Conservation (phyloP, 1,140 invertebrate species). For the Bombus sylvicola region DNA sequence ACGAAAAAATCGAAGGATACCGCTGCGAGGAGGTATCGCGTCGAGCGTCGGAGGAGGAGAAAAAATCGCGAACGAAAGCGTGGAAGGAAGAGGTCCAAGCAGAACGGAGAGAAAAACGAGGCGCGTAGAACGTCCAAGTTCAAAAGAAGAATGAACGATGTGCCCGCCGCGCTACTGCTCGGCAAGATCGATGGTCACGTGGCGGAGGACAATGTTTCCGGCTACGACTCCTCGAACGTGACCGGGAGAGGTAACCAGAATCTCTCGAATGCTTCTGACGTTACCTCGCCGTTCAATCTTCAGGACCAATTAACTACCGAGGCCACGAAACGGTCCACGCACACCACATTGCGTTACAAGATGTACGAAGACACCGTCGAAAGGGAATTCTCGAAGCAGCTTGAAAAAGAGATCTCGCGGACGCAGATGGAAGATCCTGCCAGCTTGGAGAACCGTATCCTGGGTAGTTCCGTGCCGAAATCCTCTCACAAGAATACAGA, state of each 20-base stretch:
- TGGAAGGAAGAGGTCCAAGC: conserved; percentile 47
- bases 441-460: conserved; percentile 58
- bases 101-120: conserved; percentile 28
- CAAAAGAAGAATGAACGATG: conserved; percentile 57
- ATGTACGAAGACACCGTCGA: conserved; percentile 67
- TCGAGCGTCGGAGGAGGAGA: conserved; percentile 68
- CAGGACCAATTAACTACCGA: conserved; percentile 37
- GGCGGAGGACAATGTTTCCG: neutral
- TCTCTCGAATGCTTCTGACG: neutral
- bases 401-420: conserved; percentile 72
- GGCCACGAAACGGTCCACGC: neutral
- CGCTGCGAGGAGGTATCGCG: conserved; percentile 62
- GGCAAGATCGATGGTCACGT: neutral
- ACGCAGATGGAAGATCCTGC: conserved; percentile 53
- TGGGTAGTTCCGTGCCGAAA: conserved; percentile 47
- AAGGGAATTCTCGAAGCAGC: conserved; percentile 71
- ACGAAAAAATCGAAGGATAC: conserved; percentile 61
- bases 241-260: neutral
- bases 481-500: neutral
- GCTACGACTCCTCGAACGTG: conserved; percentile 14
- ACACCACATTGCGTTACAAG: conserved; percentile 44
- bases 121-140: conserved; percentile 41
- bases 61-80: conserved; percentile 60
- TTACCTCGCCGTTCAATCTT: conserved; percentile 47
- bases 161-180: neutral